Evolutionary conservation across 2,113 vertebrate genomes (phyloP).

Genomic region (Spizaetus ornatus): DNA sequence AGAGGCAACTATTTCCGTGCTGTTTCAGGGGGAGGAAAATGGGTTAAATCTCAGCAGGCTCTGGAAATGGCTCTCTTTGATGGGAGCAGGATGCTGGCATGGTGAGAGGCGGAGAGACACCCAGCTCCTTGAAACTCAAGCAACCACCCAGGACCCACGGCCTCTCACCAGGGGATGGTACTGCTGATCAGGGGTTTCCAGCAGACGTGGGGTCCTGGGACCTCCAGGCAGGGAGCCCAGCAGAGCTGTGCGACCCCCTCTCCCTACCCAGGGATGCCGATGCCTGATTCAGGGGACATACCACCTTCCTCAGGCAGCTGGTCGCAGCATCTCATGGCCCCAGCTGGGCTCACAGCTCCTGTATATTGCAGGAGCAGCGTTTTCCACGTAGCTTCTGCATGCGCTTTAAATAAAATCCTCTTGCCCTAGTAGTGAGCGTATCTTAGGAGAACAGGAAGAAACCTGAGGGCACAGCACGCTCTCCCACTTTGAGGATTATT

Average conservation of each 20-base stretch:
- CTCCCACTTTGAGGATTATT: not conserved
- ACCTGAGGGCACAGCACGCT: not conserved
- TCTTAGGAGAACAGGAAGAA: not conserved
- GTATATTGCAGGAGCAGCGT: not conserved
- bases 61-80: not conserved
- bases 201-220: not conserved
- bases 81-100: not conserved
- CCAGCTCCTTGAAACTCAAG: not conserved
- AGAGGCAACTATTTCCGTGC: not conserved
- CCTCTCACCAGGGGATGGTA: not conserved
- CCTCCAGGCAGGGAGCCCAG: not conserved
- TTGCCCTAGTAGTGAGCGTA: not conserved
- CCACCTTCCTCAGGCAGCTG: not conserved
- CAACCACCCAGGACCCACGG: not conserved
- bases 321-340: not conserved
- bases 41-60: constrained; percentile 15
- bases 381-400: not conserved
- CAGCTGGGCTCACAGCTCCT: not conserved
- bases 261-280: not conserved
- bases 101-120: not conserved
- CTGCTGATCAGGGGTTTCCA: not conserved
- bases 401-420: not conserved
- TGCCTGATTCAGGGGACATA: accelerated
- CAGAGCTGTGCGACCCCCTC: not conserved
- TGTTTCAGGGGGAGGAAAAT: not conserved